Percentiles rank a stretch among this genome's conserved stretches.
Evolutionary conservation across 92 coral and sea anemone species (phyloP).

Genomic region (Diadumene lineata): DNA sequence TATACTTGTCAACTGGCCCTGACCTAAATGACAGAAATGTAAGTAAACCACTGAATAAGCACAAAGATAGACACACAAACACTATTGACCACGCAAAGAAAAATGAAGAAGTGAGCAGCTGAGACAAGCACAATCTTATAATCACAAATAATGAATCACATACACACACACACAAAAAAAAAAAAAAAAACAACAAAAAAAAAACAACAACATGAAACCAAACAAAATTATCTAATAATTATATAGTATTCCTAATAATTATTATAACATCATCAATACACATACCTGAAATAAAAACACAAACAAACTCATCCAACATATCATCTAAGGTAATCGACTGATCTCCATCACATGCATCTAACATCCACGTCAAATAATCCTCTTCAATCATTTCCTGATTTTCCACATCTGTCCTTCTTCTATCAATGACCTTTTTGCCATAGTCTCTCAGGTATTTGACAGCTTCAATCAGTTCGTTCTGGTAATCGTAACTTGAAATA

Average conservation of each 20-base stretch:
- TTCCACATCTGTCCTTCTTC: slow-evolving; percentile 48
- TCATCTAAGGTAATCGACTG: slow-evolving; percentile 53
- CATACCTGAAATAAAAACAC: slow-evolving; percentile 70
- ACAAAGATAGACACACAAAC: not conserved
- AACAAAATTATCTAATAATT: not conserved
- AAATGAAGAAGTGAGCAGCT: not conserved
- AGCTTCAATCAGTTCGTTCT: slow-evolving; percentile 64
- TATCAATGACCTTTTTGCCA: slow-evolving; percentile 75
- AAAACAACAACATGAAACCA: not conserved
- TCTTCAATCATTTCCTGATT: slow-evolving; percentile 50
- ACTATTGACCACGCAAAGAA: not conserved
- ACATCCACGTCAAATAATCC: slow-evolving; percentile 62
- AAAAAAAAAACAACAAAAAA: not conserved
- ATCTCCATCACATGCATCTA: slow-evolving; percentile 50
- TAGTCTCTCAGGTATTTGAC: slow-evolving; percentile 75
- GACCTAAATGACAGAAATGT: slow-evolving; percentile 38
- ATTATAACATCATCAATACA: not conserved
- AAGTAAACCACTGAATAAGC: not conserved
- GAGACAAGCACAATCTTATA: not conserved
- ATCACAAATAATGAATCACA: not conserved
- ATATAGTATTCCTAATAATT: not conserved
- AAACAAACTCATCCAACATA: slow-evolving; percentile 76
- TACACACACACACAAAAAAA: not conserved
- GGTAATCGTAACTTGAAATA: slow-evolving; percentile 64
- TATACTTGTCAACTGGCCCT: slow-evolving; percentile 62